These are phyloP conservation scores for Spondyliosoma cantharus DNA, from an alignment of 2,797 vertebrate genomes.

Conservation along the genomic window DNA sequence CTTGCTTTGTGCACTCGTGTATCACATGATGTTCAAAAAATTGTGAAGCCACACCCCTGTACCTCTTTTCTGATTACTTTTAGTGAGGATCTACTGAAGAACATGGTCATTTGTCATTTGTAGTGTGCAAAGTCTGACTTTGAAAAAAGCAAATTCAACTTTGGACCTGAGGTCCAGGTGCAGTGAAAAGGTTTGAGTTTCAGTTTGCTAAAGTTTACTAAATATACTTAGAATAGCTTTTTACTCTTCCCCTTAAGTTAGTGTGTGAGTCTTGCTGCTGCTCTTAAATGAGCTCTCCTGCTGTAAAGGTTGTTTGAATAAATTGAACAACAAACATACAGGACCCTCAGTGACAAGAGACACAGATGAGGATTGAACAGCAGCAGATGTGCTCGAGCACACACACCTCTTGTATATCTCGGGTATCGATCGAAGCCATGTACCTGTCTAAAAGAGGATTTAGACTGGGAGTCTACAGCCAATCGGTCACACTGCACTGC, in stretches of 20 bases:
- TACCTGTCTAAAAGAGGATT: slow-evolving; percentile 71
- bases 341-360: slow-evolving; percentile 20
- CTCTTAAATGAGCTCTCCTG: slow-evolving; percentile 27
- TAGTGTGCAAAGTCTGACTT: too few species aligned
- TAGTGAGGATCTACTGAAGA: not conserved
- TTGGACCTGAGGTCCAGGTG: not conserved
- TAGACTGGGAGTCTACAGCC: slow-evolving; percentile 48
- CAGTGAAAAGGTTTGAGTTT: not conserved
- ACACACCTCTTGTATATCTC: slow-evolving; percentile 57
- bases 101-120: not conserved
- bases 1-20: too few species aligned
- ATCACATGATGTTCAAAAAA: too few species aligned
- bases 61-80: not conserved
- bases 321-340: slow-evolving; percentile 21
- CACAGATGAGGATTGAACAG: slow-evolving; percentile 22
- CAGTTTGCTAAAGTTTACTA: not conserved
- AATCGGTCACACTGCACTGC: slow-evolving; percentile 64
- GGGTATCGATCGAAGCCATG: slow-evolving; percentile 60
- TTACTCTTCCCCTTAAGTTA: not conserved
- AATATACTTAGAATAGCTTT: not conserved
- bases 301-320: slow-evolving; percentile 40
- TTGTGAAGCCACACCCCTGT: too few species aligned
- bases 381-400: slow-evolving; percentile 51
- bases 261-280: not conserved
- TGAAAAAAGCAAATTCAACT: too few species aligned